Percentiles rank a stretch among this genome's conserved stretches.
These are phyloP conservation scores for Paracentrotus lividus DNA, from an alignment of 53 echinoderm and acorn worm species.

Conservation along the genomic window DNA sequence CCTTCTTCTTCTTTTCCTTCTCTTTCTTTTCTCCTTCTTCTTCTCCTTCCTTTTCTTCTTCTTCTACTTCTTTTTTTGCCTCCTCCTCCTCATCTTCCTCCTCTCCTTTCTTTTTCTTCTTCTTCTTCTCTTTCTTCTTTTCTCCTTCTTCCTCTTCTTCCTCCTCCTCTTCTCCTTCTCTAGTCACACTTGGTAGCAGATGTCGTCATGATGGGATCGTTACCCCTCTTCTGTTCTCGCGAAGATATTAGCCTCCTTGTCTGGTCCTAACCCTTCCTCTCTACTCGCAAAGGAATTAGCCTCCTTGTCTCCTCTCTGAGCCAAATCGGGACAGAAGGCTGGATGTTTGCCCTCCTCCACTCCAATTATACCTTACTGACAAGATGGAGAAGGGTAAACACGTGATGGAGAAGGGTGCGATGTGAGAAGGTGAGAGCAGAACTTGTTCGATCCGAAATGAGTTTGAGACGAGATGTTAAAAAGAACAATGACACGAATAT, in stretches of 20 bases:
- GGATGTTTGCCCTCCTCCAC: slow-evolving; percentile 33
- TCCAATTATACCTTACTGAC: slow-evolving; percentile 41
- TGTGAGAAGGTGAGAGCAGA: neutral
- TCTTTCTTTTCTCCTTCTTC: neutral
- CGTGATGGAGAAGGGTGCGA: neutral
- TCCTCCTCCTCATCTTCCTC: too few species aligned
- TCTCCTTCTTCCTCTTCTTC: neutral
- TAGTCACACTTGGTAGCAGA: neutral
- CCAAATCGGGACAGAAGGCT: slow-evolving; percentile 41
- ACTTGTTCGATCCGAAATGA: neutral
- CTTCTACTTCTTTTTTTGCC: too few species aligned
- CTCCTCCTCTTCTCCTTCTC: too few species aligned
- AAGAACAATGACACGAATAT: neutral
- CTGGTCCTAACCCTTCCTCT: neutral
- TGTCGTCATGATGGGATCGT: neutral
- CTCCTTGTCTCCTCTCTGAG: slow-evolving; percentile 7
- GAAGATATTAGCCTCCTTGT: neutral
- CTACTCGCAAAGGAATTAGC: slow-evolving; percentile 32
- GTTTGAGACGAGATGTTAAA: neutral
- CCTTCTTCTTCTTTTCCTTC: neutral
- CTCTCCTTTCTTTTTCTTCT: too few species aligned
- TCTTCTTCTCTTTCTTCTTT: neutral
- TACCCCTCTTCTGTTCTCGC: neutral
- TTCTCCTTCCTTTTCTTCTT: too few species aligned
- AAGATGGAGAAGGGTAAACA: neutral